Percentiles rank a stretch among this genome's conserved stretches.
Conservation (phyloP, 2,113 vertebrate genomes). For the Channa argus region DNA sequence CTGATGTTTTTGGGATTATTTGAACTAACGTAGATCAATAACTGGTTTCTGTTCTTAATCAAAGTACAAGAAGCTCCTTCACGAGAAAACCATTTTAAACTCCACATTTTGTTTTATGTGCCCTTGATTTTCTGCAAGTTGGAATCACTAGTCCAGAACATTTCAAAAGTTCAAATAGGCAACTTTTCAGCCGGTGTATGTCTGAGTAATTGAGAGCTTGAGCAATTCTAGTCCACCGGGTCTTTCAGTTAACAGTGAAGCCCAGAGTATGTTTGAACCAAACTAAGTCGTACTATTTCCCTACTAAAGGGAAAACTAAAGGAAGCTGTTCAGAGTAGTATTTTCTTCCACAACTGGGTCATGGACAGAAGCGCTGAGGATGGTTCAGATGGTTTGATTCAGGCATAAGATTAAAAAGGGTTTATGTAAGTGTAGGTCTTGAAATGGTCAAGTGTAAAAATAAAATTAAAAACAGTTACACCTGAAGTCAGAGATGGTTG, state of each 20-base stretch:
- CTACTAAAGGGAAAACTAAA: not conserved
- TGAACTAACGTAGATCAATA: not conserved
- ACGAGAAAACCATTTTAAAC: constrained; percentile 13
- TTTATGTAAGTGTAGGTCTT: not conserved
- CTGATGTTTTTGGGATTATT: constrained; percentile 1
- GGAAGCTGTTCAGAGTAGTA: not conserved
- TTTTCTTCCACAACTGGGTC: not conserved
- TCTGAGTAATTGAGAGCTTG: no score
- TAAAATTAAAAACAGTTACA: not conserved
- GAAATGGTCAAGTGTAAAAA: not conserved
- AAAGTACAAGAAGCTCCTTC: not conserved
- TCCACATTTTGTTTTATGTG: not conserved
- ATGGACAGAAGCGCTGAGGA: not conserved
- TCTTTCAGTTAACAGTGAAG: not conserved
- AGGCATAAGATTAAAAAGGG: constrained; percentile 2
- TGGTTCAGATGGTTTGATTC: not conserved
- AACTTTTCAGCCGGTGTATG: no score
- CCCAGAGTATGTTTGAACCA: not conserved
- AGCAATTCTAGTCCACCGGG: not conserved
- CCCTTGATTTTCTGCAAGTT: not conserved
- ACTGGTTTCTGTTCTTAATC: constrained; percentile 4
- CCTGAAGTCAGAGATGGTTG: not conserved
- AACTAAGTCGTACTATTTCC: not conserved
- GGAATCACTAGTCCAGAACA: constrained; percentile 1
- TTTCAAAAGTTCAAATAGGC: no score